These are phyloP conservation scores for Eretmochelys imbricata DNA, from an alignment of 2,113 vertebrate species.

Conservation along the genomic window DNA sequence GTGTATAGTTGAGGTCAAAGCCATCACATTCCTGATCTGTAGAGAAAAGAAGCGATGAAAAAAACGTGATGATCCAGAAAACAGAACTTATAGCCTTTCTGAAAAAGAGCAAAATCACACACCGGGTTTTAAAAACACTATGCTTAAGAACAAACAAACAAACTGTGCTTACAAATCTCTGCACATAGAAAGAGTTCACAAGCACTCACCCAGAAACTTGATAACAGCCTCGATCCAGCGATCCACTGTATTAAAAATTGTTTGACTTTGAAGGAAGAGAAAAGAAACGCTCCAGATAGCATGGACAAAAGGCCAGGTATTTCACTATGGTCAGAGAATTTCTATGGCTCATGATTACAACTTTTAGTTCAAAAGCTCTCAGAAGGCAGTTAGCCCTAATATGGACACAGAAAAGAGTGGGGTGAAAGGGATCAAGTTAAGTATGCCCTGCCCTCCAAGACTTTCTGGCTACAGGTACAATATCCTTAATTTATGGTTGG, in stretches of 20 bases:
- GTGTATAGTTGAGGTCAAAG: fast-evolving
- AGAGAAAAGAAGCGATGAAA: fast-evolving
- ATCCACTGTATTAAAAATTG: not conserved
- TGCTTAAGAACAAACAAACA: not conserved
- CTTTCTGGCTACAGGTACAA: not conserved
- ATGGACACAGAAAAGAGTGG: not conserved
- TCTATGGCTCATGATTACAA: not conserved
- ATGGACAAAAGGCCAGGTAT: not conserved
- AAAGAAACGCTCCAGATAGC: not conserved
- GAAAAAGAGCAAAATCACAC: not conserved
- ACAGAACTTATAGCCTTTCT: not conserved
- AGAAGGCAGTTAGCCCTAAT: not conserved
- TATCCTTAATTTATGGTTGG: not conserved
- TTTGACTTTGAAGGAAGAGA: not conserved
- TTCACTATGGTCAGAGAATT: not conserved
- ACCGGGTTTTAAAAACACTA: not conserved
- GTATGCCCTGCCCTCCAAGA: not conserved
- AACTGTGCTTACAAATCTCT: not conserved
- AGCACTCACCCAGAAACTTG: not conserved
- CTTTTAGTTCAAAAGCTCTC: not conserved
- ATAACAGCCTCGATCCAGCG: not conserved
- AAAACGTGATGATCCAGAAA: not conserved
- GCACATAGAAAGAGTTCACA: not conserved
- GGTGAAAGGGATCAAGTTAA: not conserved
- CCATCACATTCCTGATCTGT: not conserved